phyloP scores from a whole-genome alignment of 2,113 vertebrate species.

The Chaetops frenatus region DNA sequence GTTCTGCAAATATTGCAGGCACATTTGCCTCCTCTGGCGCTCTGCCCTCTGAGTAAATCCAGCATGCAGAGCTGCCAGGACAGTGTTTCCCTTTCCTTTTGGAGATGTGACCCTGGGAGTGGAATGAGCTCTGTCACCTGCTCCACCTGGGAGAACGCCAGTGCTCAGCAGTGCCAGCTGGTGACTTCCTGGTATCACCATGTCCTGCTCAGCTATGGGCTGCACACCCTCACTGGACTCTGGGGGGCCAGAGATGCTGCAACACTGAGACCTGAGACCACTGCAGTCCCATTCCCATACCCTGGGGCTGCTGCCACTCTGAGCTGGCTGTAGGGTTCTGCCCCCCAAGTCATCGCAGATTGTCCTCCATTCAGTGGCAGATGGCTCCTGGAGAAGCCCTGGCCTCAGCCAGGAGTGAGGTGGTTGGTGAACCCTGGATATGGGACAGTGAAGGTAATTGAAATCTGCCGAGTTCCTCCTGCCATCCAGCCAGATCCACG shows the following conservation, averaged over 20 bases:
- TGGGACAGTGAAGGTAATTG: not conserved
- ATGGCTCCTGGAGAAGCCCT: not conserved
- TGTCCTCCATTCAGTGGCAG: not conserved
- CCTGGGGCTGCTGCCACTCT: not conserved
- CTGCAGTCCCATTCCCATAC: not conserved
- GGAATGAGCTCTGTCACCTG: not conserved
- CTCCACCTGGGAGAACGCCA: not conserved
- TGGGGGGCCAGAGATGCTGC: not conserved
- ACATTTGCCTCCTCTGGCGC: not conserved
- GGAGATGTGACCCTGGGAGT: not conserved
- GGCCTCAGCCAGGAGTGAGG: not conserved
- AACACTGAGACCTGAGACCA: not conserved
- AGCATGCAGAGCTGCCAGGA: not conserved
- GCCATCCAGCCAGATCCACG: not conserved
- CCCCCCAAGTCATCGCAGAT: no score
- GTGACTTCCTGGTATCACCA: not conserved
- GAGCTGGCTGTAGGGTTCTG: not conserved
- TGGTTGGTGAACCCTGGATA: not conserved
- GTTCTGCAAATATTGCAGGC: not conserved
- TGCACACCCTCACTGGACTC: not conserved
- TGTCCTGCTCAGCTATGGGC: not conserved
- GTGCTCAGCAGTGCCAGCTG: not conserved
- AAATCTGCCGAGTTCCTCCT: not conserved
- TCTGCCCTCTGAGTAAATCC: not conserved
- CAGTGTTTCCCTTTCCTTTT: not conserved